Evolutionary conservation across 1,140 invertebrate species (phyloP), one percentile per base, ranked within the genome.

Genomic region (Habropoda laboriosa): DNA sequence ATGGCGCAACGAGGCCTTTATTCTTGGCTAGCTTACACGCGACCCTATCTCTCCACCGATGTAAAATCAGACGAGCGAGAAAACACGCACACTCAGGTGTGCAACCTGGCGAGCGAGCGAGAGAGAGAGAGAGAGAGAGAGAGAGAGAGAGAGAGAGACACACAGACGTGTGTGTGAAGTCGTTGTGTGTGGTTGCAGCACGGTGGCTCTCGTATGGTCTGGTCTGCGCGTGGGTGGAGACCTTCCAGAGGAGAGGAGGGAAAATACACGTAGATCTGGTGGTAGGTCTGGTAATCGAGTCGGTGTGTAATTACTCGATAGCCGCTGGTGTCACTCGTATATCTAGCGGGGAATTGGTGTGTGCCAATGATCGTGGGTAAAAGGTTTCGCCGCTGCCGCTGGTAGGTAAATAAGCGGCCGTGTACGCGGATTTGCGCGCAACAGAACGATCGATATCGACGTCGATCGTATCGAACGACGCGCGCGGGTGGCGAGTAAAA

Each of bases 1-100:
- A 87, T 90, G 88, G 83, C 80, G 87, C 84, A 89, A 87, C 81
- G 49, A 58, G 42, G 32, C 49, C 61, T 78, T 78, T 78, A 71
- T 78, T 78, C 75, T 71, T 67, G 66, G 68, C 32, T 71, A 30
- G 5, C n/a, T 72, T 66, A 79, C 77, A 47, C 77, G 77, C 47
- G 70, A 57, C 68, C 66, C 75, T 27, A 58, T 73, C 66, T 73
- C 66, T 67, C 61, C 21, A n/a, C 38, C 70, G 58, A 79, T 73
- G 60, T 45, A 45, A 64, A 30, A 79, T 74, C 70, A 8, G 40
- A 63, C 58, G 55, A 18, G 71, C 24, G 7, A n/a, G 53, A 4
- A 32, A 4, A 24, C 47, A 49, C 40, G 18, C 30, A 38, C 27
- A 38, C 40, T 35, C 16, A 35, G 16, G 27, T 16, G 45, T 45